These are phyloP conservation scores for Acleris emargana DNA, from an alignment of 2,888 invertebrate species.

Conservation along the genomic window DNA sequence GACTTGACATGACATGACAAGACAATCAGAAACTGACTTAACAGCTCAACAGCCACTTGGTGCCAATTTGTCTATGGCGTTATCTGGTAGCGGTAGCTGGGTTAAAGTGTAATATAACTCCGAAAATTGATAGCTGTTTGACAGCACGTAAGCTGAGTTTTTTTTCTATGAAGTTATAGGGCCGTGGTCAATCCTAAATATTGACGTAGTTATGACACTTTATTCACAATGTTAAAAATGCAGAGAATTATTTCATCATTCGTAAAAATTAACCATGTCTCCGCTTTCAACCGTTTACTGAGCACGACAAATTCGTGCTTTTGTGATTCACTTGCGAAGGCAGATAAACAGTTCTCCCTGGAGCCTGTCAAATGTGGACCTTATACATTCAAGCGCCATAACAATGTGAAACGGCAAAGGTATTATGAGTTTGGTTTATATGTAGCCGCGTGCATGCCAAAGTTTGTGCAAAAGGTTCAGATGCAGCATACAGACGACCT, in stretches of 20 bases:
- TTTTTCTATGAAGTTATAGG: no score
- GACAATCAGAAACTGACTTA: no score
- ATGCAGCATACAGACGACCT: conserved; percentile 70
- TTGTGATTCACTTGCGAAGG: conserved; percentile 39
- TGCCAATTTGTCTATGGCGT: no score
- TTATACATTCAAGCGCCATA: conserved; percentile 62
- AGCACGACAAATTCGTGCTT: conserved; percentile 7
- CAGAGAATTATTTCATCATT: conserved; percentile 26
- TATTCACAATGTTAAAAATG: conserved; percentile 8
- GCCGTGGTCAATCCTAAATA: conserved; percentile 1
- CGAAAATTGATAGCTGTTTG: no score
- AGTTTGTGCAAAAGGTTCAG: conserved; percentile 71
- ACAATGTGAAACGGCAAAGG: conserved; percentile 60
- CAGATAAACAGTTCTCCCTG: conserved; percentile 54
- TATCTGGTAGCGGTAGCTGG: no score
- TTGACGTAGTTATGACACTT: conserved; percentile 2
- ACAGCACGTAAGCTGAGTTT: no score
- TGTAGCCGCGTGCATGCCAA: conserved; percentile 71
- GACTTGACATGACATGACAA: no score
- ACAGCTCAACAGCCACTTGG: no score
- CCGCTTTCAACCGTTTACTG: conserved; percentile 24
- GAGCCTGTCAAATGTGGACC: conserved; percentile 49
- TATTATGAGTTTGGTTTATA: conserved; percentile 75
- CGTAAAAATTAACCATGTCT: conserved; percentile 20
- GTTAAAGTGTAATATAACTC: no score